Evolutionary conservation across 2,888 invertebrate species (phyloP).

Genomic region (Tuta absoluta): DNA sequence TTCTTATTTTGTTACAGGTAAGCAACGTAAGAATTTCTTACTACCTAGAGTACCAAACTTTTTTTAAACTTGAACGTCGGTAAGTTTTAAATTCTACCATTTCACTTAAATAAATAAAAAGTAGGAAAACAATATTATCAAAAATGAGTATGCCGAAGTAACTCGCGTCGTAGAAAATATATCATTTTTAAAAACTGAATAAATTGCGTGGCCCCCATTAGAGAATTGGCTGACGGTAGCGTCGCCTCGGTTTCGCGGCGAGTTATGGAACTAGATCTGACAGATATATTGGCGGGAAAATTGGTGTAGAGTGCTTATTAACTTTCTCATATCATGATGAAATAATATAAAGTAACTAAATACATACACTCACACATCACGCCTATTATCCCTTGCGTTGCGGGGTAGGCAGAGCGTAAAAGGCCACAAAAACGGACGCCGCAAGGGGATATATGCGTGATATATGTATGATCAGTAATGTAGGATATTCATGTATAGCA

Average conservation of each 20-base stretch:
- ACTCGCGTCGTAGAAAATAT: constrained; percentile 30
- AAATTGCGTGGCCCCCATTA: constrained; percentile 68
- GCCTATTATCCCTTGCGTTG: no score
- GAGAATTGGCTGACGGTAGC: constrained; percentile 60
- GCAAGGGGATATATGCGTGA: no score
- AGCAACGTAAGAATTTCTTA: background rate
- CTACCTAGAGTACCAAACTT: background rate
- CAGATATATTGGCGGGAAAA: constrained; percentile 27
- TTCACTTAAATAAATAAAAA: background rate
- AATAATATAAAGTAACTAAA: no score
- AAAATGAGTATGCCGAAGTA: constrained; percentile 20
- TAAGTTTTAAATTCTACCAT: background rate
- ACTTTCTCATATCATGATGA: background rate
- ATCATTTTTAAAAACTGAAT: constrained; percentile 48
- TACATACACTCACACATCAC: no score
- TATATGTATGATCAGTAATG: no score
- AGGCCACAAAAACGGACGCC: no score
- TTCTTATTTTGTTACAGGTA: constrained; percentile 7
- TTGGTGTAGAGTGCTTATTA: constrained; percentile 3
- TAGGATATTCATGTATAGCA: no score
- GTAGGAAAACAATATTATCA: background rate
- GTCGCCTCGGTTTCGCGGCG: constrained; percentile 61
- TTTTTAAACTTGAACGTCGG: background rate
- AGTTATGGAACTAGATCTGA: constrained; percentile 17
- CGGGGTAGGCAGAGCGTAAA: no score